Conservation (phyloP, 1,140 invertebrate species). For the Cyclina sinensis region DNA sequence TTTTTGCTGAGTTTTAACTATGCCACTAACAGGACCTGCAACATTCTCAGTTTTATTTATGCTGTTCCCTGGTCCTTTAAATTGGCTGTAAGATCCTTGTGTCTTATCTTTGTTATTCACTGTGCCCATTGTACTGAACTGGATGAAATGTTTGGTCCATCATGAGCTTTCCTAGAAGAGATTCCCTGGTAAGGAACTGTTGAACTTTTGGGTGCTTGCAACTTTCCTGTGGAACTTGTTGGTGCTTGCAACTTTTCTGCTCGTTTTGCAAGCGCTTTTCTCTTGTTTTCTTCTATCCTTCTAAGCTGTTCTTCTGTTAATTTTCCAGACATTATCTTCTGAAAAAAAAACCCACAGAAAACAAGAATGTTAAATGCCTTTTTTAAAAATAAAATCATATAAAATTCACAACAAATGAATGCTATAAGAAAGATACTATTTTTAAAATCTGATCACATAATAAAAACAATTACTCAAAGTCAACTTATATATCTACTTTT, state of each 20-base stretch:
- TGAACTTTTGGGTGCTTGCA: background rate
- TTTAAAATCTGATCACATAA: too few relatives aligned
- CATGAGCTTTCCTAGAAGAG: background rate
- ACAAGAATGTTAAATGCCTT: too few relatives aligned
- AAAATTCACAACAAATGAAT: too few relatives aligned
- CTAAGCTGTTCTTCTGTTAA: conserved; percentile 86
- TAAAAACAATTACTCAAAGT: too few relatives aligned
- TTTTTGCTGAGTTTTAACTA: background rate
- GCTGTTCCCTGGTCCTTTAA: background rate
- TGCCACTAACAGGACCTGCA: background rate
- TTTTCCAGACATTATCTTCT: conserved; percentile 40
- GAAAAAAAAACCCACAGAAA: too few relatives aligned
- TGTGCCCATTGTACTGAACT: background rate
- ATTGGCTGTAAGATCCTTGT: background rate
- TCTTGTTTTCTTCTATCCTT: conserved; percentile 87
- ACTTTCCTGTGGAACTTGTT: conserved; percentile 67
- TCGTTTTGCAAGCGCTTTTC: conserved; percentile 85
- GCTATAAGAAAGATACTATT: too few relatives aligned
- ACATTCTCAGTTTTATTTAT: background rate
- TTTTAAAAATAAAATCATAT: too few relatives aligned
- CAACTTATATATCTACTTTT: too few relatives aligned
- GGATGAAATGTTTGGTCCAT: background rate
- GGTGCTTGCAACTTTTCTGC: conserved; percentile 68
- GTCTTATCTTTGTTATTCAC: background rate
- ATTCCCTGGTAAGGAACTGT: background rate